phyloP scores from a whole-genome alignment of 2,113 vertebrate genomes.

The Cyanoderma ruficeps region DNA sequence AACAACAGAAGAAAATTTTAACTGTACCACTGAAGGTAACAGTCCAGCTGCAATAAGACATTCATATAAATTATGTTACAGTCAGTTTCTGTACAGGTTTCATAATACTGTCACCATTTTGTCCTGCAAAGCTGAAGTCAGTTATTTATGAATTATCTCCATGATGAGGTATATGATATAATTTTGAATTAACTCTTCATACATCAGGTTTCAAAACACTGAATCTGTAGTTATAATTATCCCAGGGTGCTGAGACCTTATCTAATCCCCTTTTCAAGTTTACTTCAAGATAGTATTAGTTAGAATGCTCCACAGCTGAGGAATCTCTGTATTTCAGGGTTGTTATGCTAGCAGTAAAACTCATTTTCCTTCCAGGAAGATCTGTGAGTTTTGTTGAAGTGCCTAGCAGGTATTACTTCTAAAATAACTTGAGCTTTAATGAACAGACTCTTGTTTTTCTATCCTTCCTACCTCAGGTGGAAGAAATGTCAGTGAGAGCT shows the following conservation, averaged over 20 bases:
- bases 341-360: not conserved
- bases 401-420: not conserved
- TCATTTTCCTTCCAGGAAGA: not conserved
- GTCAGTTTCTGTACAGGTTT: not conserved
- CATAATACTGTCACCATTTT: not conserved
- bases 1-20: not conserved
- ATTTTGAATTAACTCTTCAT: not conserved
- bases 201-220: not conserved
- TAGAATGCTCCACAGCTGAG: not conserved
- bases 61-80: not conserved
- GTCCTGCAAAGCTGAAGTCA: not conserved
- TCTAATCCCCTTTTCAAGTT: not conserved
- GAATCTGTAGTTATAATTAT: not conserved
- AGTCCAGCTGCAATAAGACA: not conserved
- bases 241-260: rapidly evolving
- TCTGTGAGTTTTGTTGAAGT: not conserved
- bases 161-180: not conserved
- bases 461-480: not conserved
- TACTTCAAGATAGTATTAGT: not conserved
- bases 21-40: not conserved
- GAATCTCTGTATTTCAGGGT: not conserved
- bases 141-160: not conserved
- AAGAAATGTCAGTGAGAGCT: not conserved
- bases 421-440: not conserved
- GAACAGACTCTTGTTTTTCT: not conserved